Percentiles rank a stretch among this genome's conserved stretches.
Conservation (phyloP, 2,797 vertebrate species). For the Enteromius viviparus region DNA sequence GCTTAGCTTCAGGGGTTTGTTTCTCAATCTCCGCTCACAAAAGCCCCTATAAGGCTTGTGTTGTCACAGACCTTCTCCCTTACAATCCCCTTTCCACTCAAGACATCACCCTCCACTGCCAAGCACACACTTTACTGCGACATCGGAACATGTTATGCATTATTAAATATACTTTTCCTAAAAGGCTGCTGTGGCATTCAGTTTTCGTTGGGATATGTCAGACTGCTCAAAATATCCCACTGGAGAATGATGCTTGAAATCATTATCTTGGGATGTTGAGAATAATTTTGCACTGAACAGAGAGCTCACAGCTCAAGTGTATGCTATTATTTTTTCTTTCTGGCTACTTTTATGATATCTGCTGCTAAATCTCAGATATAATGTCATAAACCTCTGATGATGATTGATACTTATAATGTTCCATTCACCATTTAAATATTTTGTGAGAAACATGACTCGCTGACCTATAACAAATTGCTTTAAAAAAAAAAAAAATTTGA, state of each 20-base stretch:
- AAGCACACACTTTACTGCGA: conserved; percentile 66
- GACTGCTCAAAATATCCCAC: conserved; percentile 72
- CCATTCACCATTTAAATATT: neutral
- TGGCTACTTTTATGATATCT: neutral
- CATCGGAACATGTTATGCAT: conserved; percentile 76
- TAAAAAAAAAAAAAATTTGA: neutral
- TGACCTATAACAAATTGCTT: neutral
- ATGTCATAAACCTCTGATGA: conserved; percentile 1
- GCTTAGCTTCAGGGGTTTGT: conserved; percentile 52
- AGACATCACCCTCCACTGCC: conserved; percentile 55
- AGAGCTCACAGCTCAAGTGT: conserved; percentile 10
- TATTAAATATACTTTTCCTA: conserved; percentile 82
- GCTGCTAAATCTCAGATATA: neutral
- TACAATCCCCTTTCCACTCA: conserved; percentile 5
- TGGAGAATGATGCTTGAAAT: conserved; percentile 61
- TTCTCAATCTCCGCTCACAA: conserved; percentile 29
- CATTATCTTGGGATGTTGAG: conserved; percentile 11
- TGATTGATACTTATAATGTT: conserved; percentile 14
- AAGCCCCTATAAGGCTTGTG: conserved; percentile 35
- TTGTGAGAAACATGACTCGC: neutral
- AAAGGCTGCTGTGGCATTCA: conserved; percentile 77
- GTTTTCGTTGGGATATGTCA: conserved; percentile 71
- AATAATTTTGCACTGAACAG: conserved; percentile 32
- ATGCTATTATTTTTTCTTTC: conserved; percentile 5
- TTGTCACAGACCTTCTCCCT: conserved; percentile 41